Conservation (phyloP, 2,797 vertebrate genomes). For the Anabas testudineus region DNA sequence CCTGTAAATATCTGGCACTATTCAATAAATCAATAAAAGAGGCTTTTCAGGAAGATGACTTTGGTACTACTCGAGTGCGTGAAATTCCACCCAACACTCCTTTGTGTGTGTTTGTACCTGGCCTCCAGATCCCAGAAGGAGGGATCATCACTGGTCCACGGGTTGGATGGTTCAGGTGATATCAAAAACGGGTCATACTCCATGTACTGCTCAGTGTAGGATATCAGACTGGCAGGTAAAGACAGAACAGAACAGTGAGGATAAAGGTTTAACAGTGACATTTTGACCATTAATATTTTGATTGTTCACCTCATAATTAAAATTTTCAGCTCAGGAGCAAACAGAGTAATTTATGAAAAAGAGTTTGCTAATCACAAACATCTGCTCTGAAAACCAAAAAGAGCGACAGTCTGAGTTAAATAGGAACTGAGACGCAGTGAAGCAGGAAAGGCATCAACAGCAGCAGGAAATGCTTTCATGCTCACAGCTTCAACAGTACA, state of each 20-base stretch:
- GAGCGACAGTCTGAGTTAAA: constrained; percentile 19
- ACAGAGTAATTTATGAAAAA: background rate
- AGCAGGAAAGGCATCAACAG: constrained; percentile 1
- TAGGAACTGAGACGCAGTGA: constrained; percentile 7
- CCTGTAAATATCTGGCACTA: background rate
- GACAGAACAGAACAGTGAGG: constrained; percentile 1
- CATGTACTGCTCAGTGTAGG: constrained; percentile 94
- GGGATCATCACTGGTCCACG: constrained; percentile 95
- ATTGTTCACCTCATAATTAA: background rate
- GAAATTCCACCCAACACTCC: too few relatives aligned
- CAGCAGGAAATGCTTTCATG: constrained; percentile 14
- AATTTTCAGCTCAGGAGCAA: background rate
- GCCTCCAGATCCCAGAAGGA: constrained; percentile 94
- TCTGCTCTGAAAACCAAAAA: constrained; percentile 17
- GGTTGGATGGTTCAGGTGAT: constrained; percentile 92
- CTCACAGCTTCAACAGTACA: background rate
- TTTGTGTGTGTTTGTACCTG: constrained; percentile 85
- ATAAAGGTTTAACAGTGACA: background rate
- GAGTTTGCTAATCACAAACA: background rate
- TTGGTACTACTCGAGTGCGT: too few relatives aligned
- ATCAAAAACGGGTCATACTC: constrained; percentile 96
- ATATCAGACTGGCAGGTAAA: constrained; percentile 88
- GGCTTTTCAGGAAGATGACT: too few relatives aligned
- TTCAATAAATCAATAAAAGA: background rate
- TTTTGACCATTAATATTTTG: background rate